These are phyloP conservation scores for Bombus soroeensis DNA, from an alignment of 1,140 invertebrate species.

Conservation along the genomic window DNA sequence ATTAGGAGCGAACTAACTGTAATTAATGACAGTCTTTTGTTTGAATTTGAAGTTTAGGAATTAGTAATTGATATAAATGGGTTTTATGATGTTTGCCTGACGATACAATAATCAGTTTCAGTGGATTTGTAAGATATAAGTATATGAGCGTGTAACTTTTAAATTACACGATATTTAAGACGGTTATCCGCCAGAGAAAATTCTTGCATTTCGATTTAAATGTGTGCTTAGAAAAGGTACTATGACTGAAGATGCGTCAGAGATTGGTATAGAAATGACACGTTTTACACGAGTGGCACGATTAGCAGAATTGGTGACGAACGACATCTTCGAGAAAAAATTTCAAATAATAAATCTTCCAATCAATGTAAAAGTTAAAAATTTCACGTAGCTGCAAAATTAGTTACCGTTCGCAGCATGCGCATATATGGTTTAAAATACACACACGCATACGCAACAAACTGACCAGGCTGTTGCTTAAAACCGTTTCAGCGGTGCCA, in stretches of 20 bases:
- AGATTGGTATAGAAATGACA: too few species aligned
- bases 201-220: too few species aligned
- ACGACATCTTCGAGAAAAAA: too few species aligned
- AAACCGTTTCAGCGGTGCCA: not conserved
- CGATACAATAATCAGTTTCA: too few species aligned
- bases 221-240: not conserved
- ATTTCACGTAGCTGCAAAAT: not conserved
- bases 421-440: not conserved
- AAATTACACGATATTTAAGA: too few species aligned
- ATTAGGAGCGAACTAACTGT: not conserved
- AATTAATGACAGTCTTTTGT: not conserved
- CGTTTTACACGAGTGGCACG: too few species aligned
- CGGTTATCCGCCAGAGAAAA: not conserved
- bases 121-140: too few species aligned
- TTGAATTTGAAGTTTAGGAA: not conserved
- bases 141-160: too few species aligned
- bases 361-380: not conserved
- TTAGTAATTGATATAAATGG: not conserved
- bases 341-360: not conserved
- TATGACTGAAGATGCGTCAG: too few species aligned
- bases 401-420: not conserved
- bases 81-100: not conserved
- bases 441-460: not conserved
- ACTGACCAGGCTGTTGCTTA: not conserved
- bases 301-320: too few species aligned